Percentiles rank a stretch among this genome's conserved stretches.
Evolutionary conservation across 1,140 invertebrate species (phyloP).

Genomic region (Odontomachus brunneus): DNA sequence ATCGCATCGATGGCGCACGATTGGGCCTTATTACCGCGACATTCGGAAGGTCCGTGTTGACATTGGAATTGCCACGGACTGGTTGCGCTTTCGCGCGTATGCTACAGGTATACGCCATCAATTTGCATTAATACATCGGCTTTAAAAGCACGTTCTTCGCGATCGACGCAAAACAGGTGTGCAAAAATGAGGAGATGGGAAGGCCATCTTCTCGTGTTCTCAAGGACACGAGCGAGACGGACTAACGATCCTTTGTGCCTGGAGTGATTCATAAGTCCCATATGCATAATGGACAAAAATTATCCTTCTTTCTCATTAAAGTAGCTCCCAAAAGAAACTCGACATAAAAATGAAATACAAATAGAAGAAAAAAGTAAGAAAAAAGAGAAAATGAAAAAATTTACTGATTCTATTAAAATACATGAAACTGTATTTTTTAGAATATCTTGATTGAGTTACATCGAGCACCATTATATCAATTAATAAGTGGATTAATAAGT

Average conservation of each 20-base stretch:
- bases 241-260: neutral
- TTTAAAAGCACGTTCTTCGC: neutral
- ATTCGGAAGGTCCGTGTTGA: conserved; percentile 89
- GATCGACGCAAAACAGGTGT: neutral
- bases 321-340: neutral
- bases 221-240: neutral
- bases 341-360: neutral
- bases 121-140: conserved; percentile 35
- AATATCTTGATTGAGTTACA: too few relatives aligned
- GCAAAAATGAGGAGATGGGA: neutral
- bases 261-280: neutral
- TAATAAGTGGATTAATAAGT: neutral
- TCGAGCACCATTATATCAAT: too few relatives aligned
- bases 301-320: neutral
- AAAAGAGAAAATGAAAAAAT: neutral
- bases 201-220: conserved; percentile 9
- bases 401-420: neutral
- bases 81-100: conserved; percentile 66
- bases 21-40: conserved; percentile 88
- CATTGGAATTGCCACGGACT: conserved; percentile 87
- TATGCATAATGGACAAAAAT: neutral
- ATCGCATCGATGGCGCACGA: conserved; percentile 87
- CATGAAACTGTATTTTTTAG: neutral
- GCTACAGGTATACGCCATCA: conserved; percentile 70
- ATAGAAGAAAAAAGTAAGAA: neutral